Evolutionary conservation across 2,797 vertebrate genomes (phyloP).

Genomic region (Rhyacichthys aspro): DNA sequence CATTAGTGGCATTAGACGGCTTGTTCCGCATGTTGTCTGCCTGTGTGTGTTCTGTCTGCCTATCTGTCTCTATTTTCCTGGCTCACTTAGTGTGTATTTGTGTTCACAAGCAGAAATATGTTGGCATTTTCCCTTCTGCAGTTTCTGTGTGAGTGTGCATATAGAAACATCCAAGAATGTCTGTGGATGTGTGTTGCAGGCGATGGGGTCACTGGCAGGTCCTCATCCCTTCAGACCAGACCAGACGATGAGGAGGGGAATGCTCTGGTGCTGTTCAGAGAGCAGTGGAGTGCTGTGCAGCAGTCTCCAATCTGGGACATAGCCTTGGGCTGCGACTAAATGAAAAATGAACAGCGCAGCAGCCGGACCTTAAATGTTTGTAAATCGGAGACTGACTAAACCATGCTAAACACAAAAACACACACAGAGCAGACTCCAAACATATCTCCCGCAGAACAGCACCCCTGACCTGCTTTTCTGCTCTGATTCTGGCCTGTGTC

Average conservation of each 20-base stretch:
- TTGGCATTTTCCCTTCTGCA: slow-evolving; percentile 30
- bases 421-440: slow-evolving; percentile 66
- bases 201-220: slow-evolving; percentile 74
- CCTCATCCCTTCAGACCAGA: slow-evolving; percentile 74
- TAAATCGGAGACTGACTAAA: slow-evolving; percentile 76
- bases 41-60: slow-evolving; percentile 70
- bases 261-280: slow-evolving; percentile 50
- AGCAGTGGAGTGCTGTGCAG: slow-evolving; percentile 55
- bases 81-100: slow-evolving; percentile 37
- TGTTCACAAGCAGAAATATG: slow-evolving; percentile 49
- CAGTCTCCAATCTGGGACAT: slow-evolving; percentile 74
- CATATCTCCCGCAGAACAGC: slow-evolving; percentile 66
- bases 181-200: slow-evolving; percentile 54
- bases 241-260: slow-evolving; percentile 74
- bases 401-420: slow-evolving; percentile 69
- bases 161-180: slow-evolving; percentile 64
- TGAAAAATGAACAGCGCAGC: slow-evolving; percentile 76
- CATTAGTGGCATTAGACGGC: slow-evolving; percentile 72
- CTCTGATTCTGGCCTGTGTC: slow-evolving; percentile 40
- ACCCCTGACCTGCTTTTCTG: slow-evolving; percentile 66
- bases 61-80: slow-evolving; percentile 65
- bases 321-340: slow-evolving; percentile 77
- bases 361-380: slow-evolving; percentile 75
- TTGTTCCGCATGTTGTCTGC: slow-evolving; percentile 68
- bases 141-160: slow-evolving; percentile 51